phyloP scores from a whole-genome alignment of 1,140 invertebrate species.

The Ectropis grisescens region DNA sequence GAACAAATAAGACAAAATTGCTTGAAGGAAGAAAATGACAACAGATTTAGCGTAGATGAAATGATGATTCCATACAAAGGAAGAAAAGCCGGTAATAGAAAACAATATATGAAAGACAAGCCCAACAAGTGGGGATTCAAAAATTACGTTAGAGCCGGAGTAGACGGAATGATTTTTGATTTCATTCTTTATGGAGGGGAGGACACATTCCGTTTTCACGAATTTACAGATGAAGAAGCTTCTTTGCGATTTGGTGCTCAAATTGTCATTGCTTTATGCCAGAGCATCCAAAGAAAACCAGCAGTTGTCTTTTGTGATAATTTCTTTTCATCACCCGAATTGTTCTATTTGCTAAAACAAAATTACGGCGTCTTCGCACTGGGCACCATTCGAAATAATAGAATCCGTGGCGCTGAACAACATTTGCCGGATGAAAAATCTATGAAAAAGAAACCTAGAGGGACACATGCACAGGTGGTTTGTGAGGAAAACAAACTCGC shows the following conservation, averaged over 20 bases:
- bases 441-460: conserved; percentile 16
- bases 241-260: conserved; percentile 17
- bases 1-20: not conserved
- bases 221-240: conserved; percentile 18
- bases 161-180: conserved; percentile 33
- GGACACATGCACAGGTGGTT: conserved; percentile 7
- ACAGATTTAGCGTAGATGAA: conserved; percentile 7
- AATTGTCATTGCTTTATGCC: conserved; percentile 17
- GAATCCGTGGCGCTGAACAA: conserved; percentile 5
- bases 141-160: conserved; percentile 34
- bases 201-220: conserved; percentile 17
- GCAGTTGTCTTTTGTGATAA: conserved; percentile 19
- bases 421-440: conserved; percentile 12
- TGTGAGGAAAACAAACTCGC: conserved; percentile 9
- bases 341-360: conserved; percentile 13
- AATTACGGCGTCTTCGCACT: conserved; percentile 16
- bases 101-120: conserved; percentile 28
- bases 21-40: conserved; percentile 1
- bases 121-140: conserved; percentile 42
- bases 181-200: conserved; percentile 37
- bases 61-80: conserved; percentile 12
- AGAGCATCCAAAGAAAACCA: conserved; percentile 15
- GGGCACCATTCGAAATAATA: conserved; percentile 16
- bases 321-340: conserved; percentile 17
- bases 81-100: conserved; percentile 12